These are phyloP conservation scores for Melinaea marsaeus DNA, from an alignment of 2,888 invertebrate genomes.

Conservation along the genomic window DNA sequence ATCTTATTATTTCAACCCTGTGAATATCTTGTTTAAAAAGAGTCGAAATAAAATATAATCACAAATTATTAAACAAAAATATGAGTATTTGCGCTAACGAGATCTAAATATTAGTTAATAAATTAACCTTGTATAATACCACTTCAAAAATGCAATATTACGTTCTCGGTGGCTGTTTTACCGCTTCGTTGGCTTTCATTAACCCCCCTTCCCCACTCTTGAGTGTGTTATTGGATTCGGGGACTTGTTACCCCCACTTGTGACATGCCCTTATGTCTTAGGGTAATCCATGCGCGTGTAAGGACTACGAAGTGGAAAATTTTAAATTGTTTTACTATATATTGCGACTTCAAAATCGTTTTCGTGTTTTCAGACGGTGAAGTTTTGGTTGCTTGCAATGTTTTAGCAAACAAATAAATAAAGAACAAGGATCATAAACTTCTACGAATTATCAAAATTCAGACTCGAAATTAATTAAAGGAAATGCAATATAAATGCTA, in stretches of 20 bases:
- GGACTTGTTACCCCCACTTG: constrained; percentile 24
- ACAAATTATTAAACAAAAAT: too few relatives aligned
- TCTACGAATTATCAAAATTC: too few relatives aligned
- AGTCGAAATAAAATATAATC: too few relatives aligned
- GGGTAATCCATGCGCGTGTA: constrained; percentile 7
- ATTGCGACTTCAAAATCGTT: neutral
- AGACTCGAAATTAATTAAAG: neutral
- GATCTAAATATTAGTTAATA: constrained; percentile 17
- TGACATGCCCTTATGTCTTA: constrained; percentile 6
- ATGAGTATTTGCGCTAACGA: neutral
- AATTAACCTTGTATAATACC: constrained; percentile 16
- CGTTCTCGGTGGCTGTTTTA: constrained; percentile 22
- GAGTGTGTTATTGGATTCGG: constrained; percentile 25
- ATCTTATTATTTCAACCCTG: too few relatives aligned
- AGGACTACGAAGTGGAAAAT: constrained; percentile 6
- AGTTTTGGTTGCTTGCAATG: neutral
- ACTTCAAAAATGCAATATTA: constrained; percentile 29
- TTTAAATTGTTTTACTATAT: constrained; percentile 6
- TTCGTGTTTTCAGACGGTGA: neutral
- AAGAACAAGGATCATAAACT: too few relatives aligned
- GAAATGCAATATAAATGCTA: neutral
- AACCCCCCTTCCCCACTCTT: constrained; percentile 15
- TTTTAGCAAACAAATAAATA: too few relatives aligned
- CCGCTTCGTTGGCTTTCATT: constrained; percentile 26
- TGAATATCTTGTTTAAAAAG: too few relatives aligned